Base-by-base conservation (phyloP, 2,888 invertebrate genomes). In the Tholera decimalis region DNA sequence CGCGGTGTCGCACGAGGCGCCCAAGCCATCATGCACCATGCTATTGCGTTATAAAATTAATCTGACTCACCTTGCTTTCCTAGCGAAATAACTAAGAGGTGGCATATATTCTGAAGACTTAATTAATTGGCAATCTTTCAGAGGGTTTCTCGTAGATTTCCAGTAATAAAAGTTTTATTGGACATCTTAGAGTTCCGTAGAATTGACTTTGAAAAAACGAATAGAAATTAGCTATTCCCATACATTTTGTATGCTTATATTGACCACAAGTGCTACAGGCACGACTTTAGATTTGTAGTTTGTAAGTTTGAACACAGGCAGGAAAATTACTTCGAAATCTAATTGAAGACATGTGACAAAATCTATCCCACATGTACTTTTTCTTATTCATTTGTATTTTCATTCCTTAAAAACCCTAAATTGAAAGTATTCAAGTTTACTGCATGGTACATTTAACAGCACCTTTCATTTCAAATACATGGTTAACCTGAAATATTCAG, bases 401-500 rank as follows among this genome's bases (percentile, higher is more conserved):
- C 15, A 35, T 35, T 6, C 35, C 35, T 15, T 15, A 6, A 15
- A 35, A 35, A 35, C 6, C 15, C 15, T 35, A 5, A 35, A 15
- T 35, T 35, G 15, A 35, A 35, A 35, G 15, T 35, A 35, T 6
- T 6, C 15, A n/a, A n/a, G n/a, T n/a, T n/a, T n/a, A n/a, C 15
- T 15, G 15, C 15, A 0, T 1, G 13, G 15, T 15, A 35, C 15
- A 15, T 35, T 7, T 13, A 6, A 28, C 39, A 49, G 41, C 28
- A 60, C 33, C 30, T 57, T 59, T 46, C 60, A 60, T 56, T 53
- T 60, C 62, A 37, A 54, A 49, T 46, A 58, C 41, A 68, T 65
- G 66, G 72, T 65, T 63, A 55, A 60, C 28, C 41, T 50, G 50
- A 59, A 71, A 70, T 57, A 59, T 67, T 44, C 55, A 53, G 49